phyloP scores from a whole-genome alignment of 2,797 vertebrate genomes.

The Cirrhinus mrigala region DNA sequence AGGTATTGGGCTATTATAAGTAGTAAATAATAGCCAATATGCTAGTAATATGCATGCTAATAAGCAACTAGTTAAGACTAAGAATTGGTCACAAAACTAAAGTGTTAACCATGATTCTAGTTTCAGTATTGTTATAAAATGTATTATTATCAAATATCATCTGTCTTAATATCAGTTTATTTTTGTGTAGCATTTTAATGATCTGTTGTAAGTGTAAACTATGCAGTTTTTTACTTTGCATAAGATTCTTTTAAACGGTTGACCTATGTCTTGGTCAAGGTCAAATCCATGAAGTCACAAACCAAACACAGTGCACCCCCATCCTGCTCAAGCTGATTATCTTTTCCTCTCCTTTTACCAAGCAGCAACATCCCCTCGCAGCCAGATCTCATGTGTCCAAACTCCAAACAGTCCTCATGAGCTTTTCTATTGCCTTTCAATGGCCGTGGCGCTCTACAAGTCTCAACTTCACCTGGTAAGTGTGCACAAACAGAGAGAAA shows the following conservation, averaged over 20 bases:
- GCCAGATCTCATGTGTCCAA: slow-evolving; percentile 52
- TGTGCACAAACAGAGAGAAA: slow-evolving; percentile 41
- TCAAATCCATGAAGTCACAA: slow-evolving; percentile 25
- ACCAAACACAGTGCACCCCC: slow-evolving; percentile 36
- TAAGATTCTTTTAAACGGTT: neutral
- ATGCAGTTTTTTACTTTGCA: neutral
- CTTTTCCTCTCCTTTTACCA: slow-evolving; percentile 52
- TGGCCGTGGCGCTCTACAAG: slow-evolving; percentile 47
- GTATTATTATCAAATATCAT: neutral
- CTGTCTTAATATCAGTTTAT: neutral
- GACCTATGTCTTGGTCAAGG: slow-evolving; percentile 26
- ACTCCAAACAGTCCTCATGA: slow-evolving; percentile 42
- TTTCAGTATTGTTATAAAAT: neutral
- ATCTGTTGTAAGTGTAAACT: neutral
- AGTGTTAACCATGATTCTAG: neutral
- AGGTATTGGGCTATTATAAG: too few relatives aligned
- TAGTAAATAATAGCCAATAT: too few relatives aligned
- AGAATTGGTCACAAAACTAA: neutral
- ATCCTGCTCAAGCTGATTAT: slow-evolving; percentile 52
- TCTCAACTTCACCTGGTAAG: slow-evolving; percentile 54
- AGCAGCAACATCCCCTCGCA: slow-evolving; percentile 48
- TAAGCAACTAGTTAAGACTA: neutral
- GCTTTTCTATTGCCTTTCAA: slow-evolving; percentile 30
- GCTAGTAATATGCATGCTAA: neutral
- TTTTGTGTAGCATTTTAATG: neutral